Conservation (phyloP, 2,113 vertebrate genomes). For the Aptenodytes forsteri region DNA sequence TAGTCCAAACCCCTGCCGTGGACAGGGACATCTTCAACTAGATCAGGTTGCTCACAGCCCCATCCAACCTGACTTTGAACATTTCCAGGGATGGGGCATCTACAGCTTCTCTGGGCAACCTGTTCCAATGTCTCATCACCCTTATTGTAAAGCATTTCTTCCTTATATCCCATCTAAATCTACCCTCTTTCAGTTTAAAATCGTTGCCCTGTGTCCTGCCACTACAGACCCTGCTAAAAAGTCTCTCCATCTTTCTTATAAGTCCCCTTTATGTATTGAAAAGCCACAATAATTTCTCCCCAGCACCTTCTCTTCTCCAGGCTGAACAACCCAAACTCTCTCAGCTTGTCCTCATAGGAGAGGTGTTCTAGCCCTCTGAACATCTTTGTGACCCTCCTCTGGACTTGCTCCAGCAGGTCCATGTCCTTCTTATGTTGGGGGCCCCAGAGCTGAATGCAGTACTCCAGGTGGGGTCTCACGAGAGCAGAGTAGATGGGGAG, state of each 20-base stretch:
- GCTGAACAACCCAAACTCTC: background rate
- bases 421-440: background rate
- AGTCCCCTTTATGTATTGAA: background rate
- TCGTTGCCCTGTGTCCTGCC: background rate
- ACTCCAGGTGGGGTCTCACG: accelerated
- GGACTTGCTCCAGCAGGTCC: background rate
- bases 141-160: background rate
- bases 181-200: background rate
- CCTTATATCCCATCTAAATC: background rate
- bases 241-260: background rate
- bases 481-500: accelerated
- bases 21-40: background rate
- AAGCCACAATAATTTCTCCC: accelerated
- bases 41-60: background rate
- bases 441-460: background rate
- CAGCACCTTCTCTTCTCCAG: background rate
- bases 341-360: background rate
- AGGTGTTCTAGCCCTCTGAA: background rate
- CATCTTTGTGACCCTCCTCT: background rate
- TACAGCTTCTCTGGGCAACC: background rate
- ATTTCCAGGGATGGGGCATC: background rate
- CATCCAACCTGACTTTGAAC: background rate
- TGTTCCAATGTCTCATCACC: background rate
- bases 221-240: background rate
- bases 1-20: background rate